phyloP scores from a whole-genome alignment of 2,113 vertebrate species.

The Erythrolamprus reginae region DNA sequence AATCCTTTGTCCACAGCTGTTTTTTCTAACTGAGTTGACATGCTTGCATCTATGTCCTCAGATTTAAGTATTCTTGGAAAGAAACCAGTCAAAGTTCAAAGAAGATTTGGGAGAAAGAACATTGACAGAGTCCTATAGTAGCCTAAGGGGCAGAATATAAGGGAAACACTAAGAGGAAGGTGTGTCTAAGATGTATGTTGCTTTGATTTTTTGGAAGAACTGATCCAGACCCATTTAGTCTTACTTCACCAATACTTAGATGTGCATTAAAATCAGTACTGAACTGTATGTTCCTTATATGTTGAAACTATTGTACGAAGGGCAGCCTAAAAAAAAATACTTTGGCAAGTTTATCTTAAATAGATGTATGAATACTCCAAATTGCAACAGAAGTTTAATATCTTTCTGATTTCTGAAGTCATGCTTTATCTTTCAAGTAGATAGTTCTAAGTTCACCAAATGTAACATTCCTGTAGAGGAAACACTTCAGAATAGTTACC shows the following conservation, averaged over 20 bases:
- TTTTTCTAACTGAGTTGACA: not conserved
- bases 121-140: accelerated
- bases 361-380: not conserved
- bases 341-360: not conserved
- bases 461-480: not conserved
- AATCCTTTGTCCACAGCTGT: not conserved
- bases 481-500: not conserved
- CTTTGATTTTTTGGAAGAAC: not conserved
- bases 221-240: not conserved
- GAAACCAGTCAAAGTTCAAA: not conserved
- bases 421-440: not conserved
- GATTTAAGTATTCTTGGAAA: not conserved
- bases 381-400: not conserved
- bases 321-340: not conserved
- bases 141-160: not conserved
- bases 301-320: not conserved
- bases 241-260: not conserved
- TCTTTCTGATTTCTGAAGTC: conserved; percentile 34
- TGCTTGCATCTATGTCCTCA: not conserved
- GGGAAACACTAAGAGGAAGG: not conserved
- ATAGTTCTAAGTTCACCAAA: conserved; percentile 1
- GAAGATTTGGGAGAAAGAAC: not conserved
- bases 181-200: not conserved
- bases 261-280: not conserved
- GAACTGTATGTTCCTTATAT: not conserved